Base-by-base conservation (phyloP, 1,140 invertebrate genomes). In the Cydia fagiglandana region DNA sequence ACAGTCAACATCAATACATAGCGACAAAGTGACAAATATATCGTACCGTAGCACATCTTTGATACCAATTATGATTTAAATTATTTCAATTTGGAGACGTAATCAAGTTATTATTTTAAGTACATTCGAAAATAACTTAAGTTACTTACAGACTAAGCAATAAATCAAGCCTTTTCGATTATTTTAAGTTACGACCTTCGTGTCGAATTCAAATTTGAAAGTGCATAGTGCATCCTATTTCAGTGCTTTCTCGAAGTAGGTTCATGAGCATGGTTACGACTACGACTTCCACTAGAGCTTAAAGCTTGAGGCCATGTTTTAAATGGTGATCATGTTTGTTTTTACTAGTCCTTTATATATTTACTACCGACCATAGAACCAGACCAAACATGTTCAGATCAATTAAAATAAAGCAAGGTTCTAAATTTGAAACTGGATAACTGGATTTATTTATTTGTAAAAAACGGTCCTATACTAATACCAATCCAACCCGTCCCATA, bases 261-360 rank as follows among this genome's bases (percentile, higher is more conserved):
- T 70, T 70, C 66, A 70, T 70, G 66, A 70, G 34, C 66, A 17
- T n/a, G 34, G 34, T 70, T 70, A 70, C n/a, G 66, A 38, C n/a
- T 70, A 45, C n/a, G 38, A 38, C n/a, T 38, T 61, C 56, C 56
- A 61, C 30, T 41, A 70, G 34, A 70, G 66, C 34, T 70, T 70
- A 70, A 38, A 70, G 66, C 30, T 70, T n/a, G 9, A 70, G 66
- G 66, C 66, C 34, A 45, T 41, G 38, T 70, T 20, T 61, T n/a
- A 61, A 61, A 24, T 61, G 2, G 56, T 17, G 56, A n/a, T 17
- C 66, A 45, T 70, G 38, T 24, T 61, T 24, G 56, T 20, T 17
- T 24, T 61, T 56, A 56, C 53, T n/a, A 56, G 38, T 41, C 0
- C 53, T 17, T 17, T 4, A 7, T 15, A 17, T 15, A n/a, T 56